These are phyloP conservation scores for Hylaeus anthracinus DNA, from an alignment of 1,140 invertebrate genomes.

Conservation along the genomic window DNA sequence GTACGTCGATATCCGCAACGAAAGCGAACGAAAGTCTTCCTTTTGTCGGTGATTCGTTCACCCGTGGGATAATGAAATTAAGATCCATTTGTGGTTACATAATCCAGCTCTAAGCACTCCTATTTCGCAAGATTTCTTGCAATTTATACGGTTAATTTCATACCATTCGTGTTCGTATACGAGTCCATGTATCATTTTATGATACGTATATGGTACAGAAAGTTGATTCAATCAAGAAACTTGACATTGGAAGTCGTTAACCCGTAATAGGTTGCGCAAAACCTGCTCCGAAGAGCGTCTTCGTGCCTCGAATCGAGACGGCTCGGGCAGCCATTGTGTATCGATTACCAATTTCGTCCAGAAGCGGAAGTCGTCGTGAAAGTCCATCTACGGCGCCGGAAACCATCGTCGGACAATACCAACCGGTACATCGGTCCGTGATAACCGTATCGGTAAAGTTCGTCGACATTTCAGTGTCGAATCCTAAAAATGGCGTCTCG, in stretches of 20 bases:
- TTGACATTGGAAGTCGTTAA: background rate
- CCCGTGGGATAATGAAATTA: slow-evolving; percentile 41
- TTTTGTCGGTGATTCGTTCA: slow-evolving; percentile 45
- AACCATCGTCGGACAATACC: slow-evolving; percentile 46
- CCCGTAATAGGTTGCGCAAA: slow-evolving; percentile 31
- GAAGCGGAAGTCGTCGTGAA: slow-evolving; percentile 37
- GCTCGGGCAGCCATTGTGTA: slow-evolving; percentile 38
- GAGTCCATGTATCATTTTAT: no score
- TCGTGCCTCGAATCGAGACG: slow-evolving; percentile 38
- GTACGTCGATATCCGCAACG: slow-evolving; percentile 39
- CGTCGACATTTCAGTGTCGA: slow-evolving; percentile 6
- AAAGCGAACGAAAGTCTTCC: slow-evolving; percentile 39
- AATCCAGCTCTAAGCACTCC: background rate
- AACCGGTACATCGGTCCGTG: slow-evolving; percentile 55
- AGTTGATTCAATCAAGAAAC: background rate
- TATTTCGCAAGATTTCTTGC: background rate
- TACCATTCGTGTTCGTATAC: no score
- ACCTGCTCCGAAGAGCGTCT: background rate
- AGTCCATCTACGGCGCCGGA: slow-evolving; percentile 57
- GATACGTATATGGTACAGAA: background rate
- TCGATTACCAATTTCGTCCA: slow-evolving; percentile 56
- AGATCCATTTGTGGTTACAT: slow-evolving; percentile 13
- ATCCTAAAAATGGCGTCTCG: background rate
- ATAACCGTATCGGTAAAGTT: slow-evolving; percentile 24
- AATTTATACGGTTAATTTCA: no score